Conservation (phyloP, 2,888 invertebrate genomes). For the Drosophila glabriapex region DNA sequence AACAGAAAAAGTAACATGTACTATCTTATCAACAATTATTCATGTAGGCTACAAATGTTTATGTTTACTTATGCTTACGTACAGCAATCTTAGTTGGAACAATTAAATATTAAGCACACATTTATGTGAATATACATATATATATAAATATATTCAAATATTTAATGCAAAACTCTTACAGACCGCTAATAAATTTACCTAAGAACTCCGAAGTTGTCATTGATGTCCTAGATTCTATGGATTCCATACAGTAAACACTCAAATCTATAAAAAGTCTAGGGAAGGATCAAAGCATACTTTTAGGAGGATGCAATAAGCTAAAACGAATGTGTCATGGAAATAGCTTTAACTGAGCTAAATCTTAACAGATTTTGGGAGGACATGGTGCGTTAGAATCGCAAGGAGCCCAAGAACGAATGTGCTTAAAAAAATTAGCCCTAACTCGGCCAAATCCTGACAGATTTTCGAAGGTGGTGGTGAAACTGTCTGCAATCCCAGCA, state of each 20-base stretch:
- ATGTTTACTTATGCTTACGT: slow-evolving; percentile 26
- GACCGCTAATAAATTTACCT: slow-evolving; percentile 55
- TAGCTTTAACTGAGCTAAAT: neutral
- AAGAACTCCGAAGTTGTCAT: slow-evolving; percentile 22
- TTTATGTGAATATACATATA: neutral
- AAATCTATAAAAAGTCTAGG: neutral
- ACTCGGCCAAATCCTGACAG: neutral
- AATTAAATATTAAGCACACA: slow-evolving; percentile 30
- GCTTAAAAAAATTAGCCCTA: neutral
- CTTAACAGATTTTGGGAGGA: neutral
- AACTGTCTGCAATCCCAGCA: neutral
- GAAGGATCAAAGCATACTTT: neutral
- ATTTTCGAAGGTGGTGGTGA: neutral
- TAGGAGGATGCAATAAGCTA: neutral
- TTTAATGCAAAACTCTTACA: slow-evolving; percentile 39
- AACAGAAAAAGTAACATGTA: neutral
- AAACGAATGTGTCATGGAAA: neutral
- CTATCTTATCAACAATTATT: slow-evolving; percentile 32
- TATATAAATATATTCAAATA: slow-evolving; percentile 28
- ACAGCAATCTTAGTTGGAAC: slow-evolving; percentile 26
- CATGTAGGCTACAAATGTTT: slow-evolving; percentile 36
- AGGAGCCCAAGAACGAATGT: neutral
- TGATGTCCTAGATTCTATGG: no score
- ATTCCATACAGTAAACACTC: neutral
- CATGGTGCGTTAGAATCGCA: neutral